Base-by-base conservation (phyloP, 2,113 vertebrate genomes). In the Pangasianodon gigas region DNA sequence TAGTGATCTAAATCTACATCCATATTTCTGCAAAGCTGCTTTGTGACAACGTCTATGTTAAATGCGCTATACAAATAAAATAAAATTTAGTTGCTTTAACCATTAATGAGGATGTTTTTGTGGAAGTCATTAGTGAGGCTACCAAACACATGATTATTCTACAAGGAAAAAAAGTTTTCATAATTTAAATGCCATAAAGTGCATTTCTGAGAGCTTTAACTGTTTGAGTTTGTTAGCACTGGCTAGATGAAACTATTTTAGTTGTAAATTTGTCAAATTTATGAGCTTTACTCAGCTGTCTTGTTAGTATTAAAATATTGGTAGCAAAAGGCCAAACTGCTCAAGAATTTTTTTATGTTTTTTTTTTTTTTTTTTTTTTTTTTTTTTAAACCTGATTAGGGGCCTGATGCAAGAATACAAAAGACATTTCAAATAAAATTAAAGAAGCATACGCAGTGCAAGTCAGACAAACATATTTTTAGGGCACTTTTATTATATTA, bases 161-260 rank as follows among this genome's bases (percentile, higher is more conserved):
- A 60, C n/a, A 16, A 60, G 32, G 21, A 58, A 90, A 62, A 65
- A 85, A 77, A 56, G 21, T 37, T 37, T 54, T 80, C 54, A 90
- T 81, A 65, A 56, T 88, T 90, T 26, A 52, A 85, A 74, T 87
- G 52, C 52, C 79, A 62, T 89, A 65, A 24, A 60, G 80, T 85
- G 52, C 52, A 46, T 41, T 69, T 87, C 44, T n/a, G 58, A 41
- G 41, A 54, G 21, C 44, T 52, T 88, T 51, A 67, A 52, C 8
- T 52, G 19, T 29, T 82, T 19, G 21, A 29, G 75, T 41, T 44
- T 79, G 52, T 86, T 86, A 62, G 46, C 1, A 41, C 60, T 41
- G 52, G n/a, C 84, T 83, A 29, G 29, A 51, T 86, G 48, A 65
- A 60, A 60, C 18, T 52, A 19, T 89, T 69, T 89, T 52, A 84